Base-by-base conservation (phyloP, 2,113 vertebrate species). In the Hippocampus guttulatus region DNA sequence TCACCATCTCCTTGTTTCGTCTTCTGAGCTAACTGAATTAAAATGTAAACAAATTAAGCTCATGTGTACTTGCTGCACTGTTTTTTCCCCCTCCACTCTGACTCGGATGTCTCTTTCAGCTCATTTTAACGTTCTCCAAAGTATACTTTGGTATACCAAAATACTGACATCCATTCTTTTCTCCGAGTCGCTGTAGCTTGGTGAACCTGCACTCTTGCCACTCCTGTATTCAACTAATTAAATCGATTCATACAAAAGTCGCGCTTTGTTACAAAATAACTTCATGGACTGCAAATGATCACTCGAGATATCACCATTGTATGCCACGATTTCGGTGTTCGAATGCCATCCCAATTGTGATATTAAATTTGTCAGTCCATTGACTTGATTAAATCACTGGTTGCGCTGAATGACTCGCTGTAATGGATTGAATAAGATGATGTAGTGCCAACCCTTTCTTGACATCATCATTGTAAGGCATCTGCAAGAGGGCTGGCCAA, bases 41-140 rank as follows among this genome's bases (percentile, higher is more conserved):
- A 79, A 70, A 27, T 15, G 11, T 84, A 84, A 88, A 66, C 64
- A 3, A 82, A 84, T 88, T 77, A 87, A n/a, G 25, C 68, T 78
- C 77, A 75, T 49, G 0, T 67, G 64, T 71, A 70, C 67, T 30
- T 55, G n/a, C 25, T 71, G 66, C 55, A 10, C 49, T 55, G 41
- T 75, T 57, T n/a, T 68, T 83, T 38, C 6, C 5, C 0, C 33
- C 75, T 80, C 79, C 62, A 69, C 76, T 74, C 60, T 70, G 55
- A 67, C 27, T 49, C 49, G 20, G 58, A 76, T 72, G 77, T 47
- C 0, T 76, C 54, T 76, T 69, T 62, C 3, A 3, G 55, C 1
- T 78, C 77, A 72, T 60, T 64, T 77, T 73, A 1, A 3, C 64
- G 71, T 58, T 74, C n/a, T 65, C 72, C 70, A 62, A 57, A 79